A percentile compares a stretch with the other conserved stretches of the same genome.
These are phyloP conservation scores for Euthynnus affinis DNA, from an alignment of 2,797 vertebrate species.

Conservation along the genomic window DNA sequence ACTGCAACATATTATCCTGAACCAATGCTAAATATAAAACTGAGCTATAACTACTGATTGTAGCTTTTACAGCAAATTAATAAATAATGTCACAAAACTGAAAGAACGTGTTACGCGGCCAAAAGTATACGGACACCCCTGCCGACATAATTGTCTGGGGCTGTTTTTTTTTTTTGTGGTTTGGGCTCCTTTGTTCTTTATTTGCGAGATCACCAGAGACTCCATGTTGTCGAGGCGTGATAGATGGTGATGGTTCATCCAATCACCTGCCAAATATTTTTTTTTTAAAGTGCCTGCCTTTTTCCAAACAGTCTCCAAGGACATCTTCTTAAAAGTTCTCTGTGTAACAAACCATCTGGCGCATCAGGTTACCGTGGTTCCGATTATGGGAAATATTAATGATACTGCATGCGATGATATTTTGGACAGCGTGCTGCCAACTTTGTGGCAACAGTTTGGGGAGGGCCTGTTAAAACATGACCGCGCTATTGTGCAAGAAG, in stretches of 20 bases:
- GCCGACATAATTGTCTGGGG: not conserved
- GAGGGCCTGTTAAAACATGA: not conserved
- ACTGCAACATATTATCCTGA: constrained; percentile 44
- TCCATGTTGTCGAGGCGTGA: too few species aligned
- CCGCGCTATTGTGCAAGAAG: too few species aligned
- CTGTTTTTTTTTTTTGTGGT: constrained; percentile 4
- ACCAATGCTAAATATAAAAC: constrained; percentile 40
- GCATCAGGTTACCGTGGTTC: not conserved
- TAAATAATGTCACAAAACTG: constrained; percentile 33
- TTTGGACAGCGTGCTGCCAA: too few species aligned
- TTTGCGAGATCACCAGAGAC: too few species aligned
- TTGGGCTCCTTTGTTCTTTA: too few species aligned
- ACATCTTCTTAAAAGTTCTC: too few species aligned
- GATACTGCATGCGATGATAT: not conserved
- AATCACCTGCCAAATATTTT: too few species aligned
- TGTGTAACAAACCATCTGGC: too few species aligned
- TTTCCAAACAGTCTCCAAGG: too few species aligned
- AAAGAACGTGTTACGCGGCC: not conserved
- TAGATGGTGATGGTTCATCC: too few species aligned
- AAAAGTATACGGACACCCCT: not conserved
- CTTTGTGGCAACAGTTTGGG: not conserved
- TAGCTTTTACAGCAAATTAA: constrained; percentile 11
- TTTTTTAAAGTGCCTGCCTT: too few species aligned
- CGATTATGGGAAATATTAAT: not conserved
- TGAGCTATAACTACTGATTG: constrained; percentile 9